phyloP scores from a whole-genome alignment of 2,888 invertebrate genomes.

The Doris montereyensis region DNA sequence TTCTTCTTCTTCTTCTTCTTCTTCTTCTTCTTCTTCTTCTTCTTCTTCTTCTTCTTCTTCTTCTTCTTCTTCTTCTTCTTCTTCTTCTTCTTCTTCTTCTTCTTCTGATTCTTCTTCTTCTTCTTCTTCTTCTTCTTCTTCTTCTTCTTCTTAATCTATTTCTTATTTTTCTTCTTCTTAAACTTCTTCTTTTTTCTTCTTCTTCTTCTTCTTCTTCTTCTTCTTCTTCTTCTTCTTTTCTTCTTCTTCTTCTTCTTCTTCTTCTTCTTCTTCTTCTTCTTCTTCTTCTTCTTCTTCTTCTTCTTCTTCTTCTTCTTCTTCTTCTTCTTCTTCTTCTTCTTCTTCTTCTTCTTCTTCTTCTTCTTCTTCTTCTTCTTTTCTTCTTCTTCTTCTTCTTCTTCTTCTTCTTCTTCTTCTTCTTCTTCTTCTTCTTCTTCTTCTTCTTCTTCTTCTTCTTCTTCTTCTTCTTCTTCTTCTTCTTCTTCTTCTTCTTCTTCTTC shows the following conservation, averaged over 20 bases:
- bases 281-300: slow-evolving; percentile 12
- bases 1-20: background rate
- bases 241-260: too few relatives aligned
- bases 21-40: slow-evolving; percentile 8
- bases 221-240: background rate
- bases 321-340: slow-evolving; percentile 8
- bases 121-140: slow-evolving; percentile 26
- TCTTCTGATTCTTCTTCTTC: background rate
- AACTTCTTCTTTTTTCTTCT: background rate
- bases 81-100: slow-evolving; percentile 5
- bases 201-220: slow-evolving; percentile 14
- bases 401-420: slow-evolving; percentile 4
- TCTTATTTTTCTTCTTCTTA: slow-evolving; percentile 9
- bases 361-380: background rate
- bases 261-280: background rate
- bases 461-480: slow-evolving; percentile 15
- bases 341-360: background rate
- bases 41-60: background rate
- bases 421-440: slow-evolving; percentile 27
- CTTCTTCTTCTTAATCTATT: slow-evolving; percentile 23
- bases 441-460: slow-evolving; percentile 27
- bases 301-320: background rate
- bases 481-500: slow-evolving; percentile 12
- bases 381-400: slow-evolving; percentile 6
- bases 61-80: background rate